Evolutionary conservation across 2,113 vertebrate genomes (phyloP), one percentile per base, ranked within the genome.

Genomic region (Pontoporia blainvillei): DNA sequence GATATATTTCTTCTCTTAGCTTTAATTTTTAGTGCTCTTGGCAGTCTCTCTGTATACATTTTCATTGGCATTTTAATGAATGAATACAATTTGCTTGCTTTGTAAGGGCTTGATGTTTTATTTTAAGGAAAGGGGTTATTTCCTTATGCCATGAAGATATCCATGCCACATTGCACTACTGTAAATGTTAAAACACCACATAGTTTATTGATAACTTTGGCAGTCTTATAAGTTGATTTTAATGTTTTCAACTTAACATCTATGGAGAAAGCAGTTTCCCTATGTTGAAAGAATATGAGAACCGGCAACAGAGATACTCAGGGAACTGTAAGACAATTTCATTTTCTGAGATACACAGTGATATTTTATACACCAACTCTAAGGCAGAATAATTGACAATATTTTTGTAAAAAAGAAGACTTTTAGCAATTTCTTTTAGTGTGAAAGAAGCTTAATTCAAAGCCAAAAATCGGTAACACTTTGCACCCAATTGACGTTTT

Each of bases 391-490:
- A 85, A 75, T 75, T 85, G 84, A 62, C 83, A 81, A 46, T 76
- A 64, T 62, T 95, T 97, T 76, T 75, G 36, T 85, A 75, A 39
- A 20, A 17, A 75, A 46, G 61, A 36, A 34, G 39, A 73, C 8
- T 62, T 92, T 71, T 6, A 79, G 69, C 54, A 94, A 76, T 95
- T 49, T 92, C 52, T 76, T 94, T 95, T 29, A 62, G 57, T 94
- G 73, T 93, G 59, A 86, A 61, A 94, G 52, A 64, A 94, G 90
- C 17, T 71, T 92, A 86, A 94, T 78, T 72, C 39, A 90, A 39
- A n/a, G 31, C 29, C 15, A n/a, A 82, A 78, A 75, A 71, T n/a
- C 18, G 36, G 41, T 29, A 54, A 64, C 20, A 66, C 7, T 94
- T 82, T 91, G 44, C n/a, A 71, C 8, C 83, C 31, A 86, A 11